Percentiles rank a stretch among this genome's conserved stretches.
Evolutionary conservation across 2,113 vertebrate genomes (phyloP).

Genomic region (Centrocercus urophasianus): DNA sequence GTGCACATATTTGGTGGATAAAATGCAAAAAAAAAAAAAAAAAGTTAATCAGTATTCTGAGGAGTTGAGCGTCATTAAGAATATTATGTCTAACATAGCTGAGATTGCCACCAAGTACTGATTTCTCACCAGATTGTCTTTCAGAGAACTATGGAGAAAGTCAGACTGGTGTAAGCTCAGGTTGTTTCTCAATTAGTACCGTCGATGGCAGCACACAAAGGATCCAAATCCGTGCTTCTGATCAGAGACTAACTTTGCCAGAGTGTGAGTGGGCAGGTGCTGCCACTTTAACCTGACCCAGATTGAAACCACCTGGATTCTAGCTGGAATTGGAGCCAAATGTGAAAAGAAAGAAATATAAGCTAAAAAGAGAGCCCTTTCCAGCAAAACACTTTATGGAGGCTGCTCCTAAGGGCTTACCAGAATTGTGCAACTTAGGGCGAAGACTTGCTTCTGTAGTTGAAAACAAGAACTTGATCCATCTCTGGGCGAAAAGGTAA

Average conservation of each 20-base stretch:
- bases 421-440: not conserved
- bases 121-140: too few relatives aligned
- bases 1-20: too few relatives aligned
- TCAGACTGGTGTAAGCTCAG: not conserved
- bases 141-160: too few relatives aligned
- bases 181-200: not conserved
- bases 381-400: conserved; percentile 26
- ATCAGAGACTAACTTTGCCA: not conserved
- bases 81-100: too few relatives aligned
- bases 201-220: not conserved
- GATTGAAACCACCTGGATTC: not conserved
- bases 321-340: not conserved
- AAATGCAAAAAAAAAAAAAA: too few relatives aligned
- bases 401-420: not conserved
- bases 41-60: too few relatives aligned
- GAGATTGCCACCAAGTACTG: too few relatives aligned
- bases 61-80: too few relatives aligned
- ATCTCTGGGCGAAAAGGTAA: not conserved
- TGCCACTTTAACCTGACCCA: not conserved
- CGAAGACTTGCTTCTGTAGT: not conserved
- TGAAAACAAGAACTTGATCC: not conserved
- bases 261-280: not conserved
- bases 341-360: not conserved
- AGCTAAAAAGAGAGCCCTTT: conserved; percentile 1
- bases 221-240: not conserved